Conservation (phyloP, 1,140 invertebrate genomes). For the Tetramorium simillimum region DNA sequence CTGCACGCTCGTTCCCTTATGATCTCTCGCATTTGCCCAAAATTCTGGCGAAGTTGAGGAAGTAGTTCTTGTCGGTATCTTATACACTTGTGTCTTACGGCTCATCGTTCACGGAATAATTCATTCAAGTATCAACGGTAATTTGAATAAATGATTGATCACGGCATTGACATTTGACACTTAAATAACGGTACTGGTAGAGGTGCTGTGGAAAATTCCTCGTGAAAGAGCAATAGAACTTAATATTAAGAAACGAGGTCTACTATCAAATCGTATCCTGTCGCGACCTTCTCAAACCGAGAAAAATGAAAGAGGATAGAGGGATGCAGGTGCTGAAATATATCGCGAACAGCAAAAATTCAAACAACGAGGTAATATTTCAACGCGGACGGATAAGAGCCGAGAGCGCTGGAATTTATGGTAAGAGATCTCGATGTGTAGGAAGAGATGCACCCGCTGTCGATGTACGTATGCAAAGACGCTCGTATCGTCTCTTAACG, state of each 20-base stretch:
- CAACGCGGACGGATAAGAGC: constrained; percentile 2
- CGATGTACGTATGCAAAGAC: constrained; percentile 29
- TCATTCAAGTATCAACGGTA: background rate
- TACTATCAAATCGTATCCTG: background rate
- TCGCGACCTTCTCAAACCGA: background rate
- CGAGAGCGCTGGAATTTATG: constrained; percentile 30
- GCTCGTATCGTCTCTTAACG: constrained; percentile 65
- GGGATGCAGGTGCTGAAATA: background rate
- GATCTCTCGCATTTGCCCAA: constrained; percentile 30
- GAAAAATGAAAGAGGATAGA: background rate
- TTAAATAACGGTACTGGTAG: no score
- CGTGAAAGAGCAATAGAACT: background rate
- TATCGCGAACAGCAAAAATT: constrained; percentile 7
- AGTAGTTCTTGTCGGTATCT: constrained; percentile 17
- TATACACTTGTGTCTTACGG: background rate
- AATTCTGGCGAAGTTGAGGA: constrained; percentile 26
- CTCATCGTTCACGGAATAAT: background rate
- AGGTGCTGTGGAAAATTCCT: background rate
- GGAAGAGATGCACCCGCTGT: constrained; percentile 28
- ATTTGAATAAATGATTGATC: constrained; percentile 7
- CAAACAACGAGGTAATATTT: constrained; percentile 14
- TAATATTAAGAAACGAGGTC: background rate
- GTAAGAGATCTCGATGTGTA: constrained; percentile 4
- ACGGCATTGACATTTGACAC: background rate
- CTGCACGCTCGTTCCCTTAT: constrained; percentile 27